Evolutionary conservation across 2,113 vertebrate species (phyloP).

Genomic region (Nibea albiflora): DNA sequence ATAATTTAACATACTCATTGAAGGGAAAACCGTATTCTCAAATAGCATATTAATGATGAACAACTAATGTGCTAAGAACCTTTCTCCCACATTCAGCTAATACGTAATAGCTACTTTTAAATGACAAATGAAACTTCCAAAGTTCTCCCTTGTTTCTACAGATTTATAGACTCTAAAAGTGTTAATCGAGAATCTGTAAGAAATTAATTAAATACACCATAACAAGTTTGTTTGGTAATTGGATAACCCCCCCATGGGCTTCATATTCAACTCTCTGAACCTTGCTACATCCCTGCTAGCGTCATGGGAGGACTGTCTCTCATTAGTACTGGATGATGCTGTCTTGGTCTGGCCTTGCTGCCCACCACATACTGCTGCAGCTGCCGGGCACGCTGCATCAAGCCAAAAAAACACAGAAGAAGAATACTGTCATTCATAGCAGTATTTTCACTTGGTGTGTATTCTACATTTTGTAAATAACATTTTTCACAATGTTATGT

Average conservation of each 20-base stretch:
- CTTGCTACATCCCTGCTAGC: constrained; percentile 48
- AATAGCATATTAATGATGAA: constrained; percentile 33
- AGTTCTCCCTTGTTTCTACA: constrained; percentile 15
- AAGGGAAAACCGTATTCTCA: constrained; percentile 30
- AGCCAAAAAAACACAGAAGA: constrained; percentile 9
- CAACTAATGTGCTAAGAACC: not conserved
- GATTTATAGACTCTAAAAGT: constrained; percentile 9
- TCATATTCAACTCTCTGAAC: constrained; percentile 54
- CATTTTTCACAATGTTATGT: not conserved
- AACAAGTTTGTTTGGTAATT: constrained; percentile 70
- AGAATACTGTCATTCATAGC: constrained; percentile 14
- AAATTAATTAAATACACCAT: constrained; percentile 63
- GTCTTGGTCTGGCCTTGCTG: constrained; percentile 46
- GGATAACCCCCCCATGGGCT: constrained; percentile 42
- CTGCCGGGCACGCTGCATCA: constrained; percentile 21
- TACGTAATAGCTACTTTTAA: constrained; percentile 1
- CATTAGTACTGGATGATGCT: constrained; percentile 68
- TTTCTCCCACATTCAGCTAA: constrained; percentile 16
- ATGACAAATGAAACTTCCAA: constrained; percentile 27
- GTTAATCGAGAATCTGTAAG: constrained; percentile 46
- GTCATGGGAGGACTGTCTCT: constrained; percentile 60
- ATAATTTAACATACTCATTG: constrained; percentile 19
- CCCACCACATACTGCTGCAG: constrained; percentile 40
- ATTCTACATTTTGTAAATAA: not conserved
- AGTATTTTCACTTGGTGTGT: not conserved